phyloP scores from a whole-genome alignment of 2,888 invertebrate species.

The Neoscelio sp. region DNA sequence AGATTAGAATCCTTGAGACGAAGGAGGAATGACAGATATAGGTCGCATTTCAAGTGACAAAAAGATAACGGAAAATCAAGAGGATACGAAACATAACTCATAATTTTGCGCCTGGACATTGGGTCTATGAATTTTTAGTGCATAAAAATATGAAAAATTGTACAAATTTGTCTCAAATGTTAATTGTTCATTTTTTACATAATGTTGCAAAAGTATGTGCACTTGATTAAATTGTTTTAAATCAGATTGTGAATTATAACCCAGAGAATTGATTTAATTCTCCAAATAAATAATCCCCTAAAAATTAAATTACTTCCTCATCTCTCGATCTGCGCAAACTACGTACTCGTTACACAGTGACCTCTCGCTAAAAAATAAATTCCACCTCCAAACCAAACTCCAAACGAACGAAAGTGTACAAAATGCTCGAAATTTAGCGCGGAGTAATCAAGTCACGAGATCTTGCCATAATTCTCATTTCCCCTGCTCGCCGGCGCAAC shows the following conservation, averaged over 20 bases:
- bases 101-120: conserved; percentile 25
- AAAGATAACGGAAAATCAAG: conserved; percentile 12
- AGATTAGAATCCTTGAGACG: conserved; percentile 40
- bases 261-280: too few species aligned
- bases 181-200: too few species aligned
- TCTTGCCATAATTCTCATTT: conserved; percentile 57
- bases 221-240: too few species aligned
- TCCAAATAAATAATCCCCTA: too few species aligned
- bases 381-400: too few species aligned
- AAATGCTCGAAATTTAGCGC: conserved; percentile 53
- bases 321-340: too few species aligned
- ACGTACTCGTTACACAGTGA: too few species aligned
- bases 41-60: conserved; percentile 28
- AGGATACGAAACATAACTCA: conserved; percentile 7
- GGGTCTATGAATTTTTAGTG: conserved; percentile 21
- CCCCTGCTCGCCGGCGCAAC: conserved; percentile 7
- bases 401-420: conserved; percentile 22
- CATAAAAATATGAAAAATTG: conserved; percentile 24
- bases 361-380: too few species aligned
- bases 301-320: too few species aligned
- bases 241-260: too few species aligned
- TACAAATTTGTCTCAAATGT: too few species aligned
- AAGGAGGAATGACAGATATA: conserved; percentile 24
- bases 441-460: conserved; percentile 58
- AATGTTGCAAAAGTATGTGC: too few species aligned